Conservation (phyloP, 53 echinoderm and acorn worm genomes). For the Holothuria leucospilota region DNA sequence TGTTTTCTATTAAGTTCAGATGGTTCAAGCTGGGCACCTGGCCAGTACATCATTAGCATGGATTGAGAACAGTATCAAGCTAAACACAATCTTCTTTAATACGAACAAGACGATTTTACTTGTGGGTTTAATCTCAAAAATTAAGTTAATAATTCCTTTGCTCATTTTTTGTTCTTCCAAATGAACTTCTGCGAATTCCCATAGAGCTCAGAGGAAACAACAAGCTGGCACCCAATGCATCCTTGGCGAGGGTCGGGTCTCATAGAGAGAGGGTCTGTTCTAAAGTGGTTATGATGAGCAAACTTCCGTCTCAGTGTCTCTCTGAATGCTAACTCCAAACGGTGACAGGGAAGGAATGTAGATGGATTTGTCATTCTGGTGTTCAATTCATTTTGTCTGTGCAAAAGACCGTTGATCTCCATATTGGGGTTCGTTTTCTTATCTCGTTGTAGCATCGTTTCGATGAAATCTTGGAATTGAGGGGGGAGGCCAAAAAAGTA, state of each 20-base stretch:
- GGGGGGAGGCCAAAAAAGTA: no score
- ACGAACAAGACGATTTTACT: no score
- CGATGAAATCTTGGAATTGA: background rate
- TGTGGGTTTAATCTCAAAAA: no score
- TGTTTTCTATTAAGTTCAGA: no score
- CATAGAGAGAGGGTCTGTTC: no score
- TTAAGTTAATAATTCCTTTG: background rate
- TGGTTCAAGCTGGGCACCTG: no score
- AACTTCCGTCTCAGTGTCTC: background rate
- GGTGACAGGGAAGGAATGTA: background rate
- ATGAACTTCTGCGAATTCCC: background rate
- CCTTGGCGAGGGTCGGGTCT: background rate
- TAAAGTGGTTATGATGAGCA: conserved; percentile 16
- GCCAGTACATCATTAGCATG: no score
- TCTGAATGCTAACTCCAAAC: background rate
- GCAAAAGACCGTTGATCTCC: conserved; percentile 3
- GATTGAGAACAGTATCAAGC: no score
- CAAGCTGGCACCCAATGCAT: conserved; percentile 19
- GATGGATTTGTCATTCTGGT: background rate
- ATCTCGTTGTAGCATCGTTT: background rate
- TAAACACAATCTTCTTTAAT: no score
- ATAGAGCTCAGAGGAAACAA: conserved; percentile 24
- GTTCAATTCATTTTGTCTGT: background rate
- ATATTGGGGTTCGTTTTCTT: background rate
- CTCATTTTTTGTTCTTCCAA: background rate